These are phyloP conservation scores for Drosophila littoralis DNA, from an alignment of 1,140 invertebrate genomes.

Conservation along the genomic window DNA sequence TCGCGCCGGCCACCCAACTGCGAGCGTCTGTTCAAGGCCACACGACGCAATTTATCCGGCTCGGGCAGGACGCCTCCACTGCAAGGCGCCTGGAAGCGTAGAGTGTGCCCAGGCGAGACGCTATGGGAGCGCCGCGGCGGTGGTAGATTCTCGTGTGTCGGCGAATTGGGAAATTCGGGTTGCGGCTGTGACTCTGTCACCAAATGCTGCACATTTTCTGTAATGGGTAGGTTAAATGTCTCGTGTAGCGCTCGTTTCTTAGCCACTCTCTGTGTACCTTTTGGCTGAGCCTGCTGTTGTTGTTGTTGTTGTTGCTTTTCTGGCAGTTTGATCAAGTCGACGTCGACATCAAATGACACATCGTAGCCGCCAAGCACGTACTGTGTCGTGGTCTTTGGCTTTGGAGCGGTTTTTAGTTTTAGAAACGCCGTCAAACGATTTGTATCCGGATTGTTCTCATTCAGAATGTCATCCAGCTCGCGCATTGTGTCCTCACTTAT, in stretches of 20 bases:
- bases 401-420: conserved; percentile 31
- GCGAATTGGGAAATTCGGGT: not conserved
- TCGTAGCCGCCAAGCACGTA: conserved; percentile 11
- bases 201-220: not conserved
- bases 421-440: conserved; percentile 31
- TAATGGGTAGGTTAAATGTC: not conserved
- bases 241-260: not conserved
- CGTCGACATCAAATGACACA: conserved; percentile 48
- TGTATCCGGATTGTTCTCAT: conserved; percentile 5
- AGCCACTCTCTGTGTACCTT: not conserved
- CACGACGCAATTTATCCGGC: conserved; percentile 45
- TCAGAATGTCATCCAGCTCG: conserved; percentile 50
- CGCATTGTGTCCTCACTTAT: conserved; percentile 12
- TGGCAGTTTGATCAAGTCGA: conserved; percentile 27
- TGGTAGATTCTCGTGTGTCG: not conserved
- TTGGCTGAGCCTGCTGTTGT: not conserved
- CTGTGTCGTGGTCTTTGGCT: not conserved
- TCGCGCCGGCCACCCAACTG: conserved; percentile 30
- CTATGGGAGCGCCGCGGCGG: not conserved
- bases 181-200: not conserved
- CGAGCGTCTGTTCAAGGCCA: conserved; percentile 37
- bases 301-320: not conserved
- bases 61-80: conserved; percentile 20
- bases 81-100: not conserved
- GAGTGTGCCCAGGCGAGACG: not conserved